These are phyloP conservation scores for Gonatopus flavifemur DNA, from an alignment of 1,140 invertebrate genomes.

Conservation along the genomic window DNA sequence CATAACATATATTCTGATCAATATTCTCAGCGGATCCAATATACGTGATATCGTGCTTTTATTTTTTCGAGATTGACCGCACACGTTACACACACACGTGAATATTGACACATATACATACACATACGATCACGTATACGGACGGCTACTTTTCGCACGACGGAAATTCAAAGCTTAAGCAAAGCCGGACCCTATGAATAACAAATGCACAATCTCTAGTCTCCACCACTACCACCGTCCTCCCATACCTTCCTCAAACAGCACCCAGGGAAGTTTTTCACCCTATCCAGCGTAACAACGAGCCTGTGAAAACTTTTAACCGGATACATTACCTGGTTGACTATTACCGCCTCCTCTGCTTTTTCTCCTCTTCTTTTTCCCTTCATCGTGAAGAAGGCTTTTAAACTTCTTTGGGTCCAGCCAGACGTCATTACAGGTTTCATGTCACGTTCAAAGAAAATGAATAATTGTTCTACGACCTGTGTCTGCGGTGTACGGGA, in stretches of 20 bases:
- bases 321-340: constrained; percentile 53
- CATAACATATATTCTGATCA: no score
- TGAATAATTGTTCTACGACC: constrained; percentile 31
- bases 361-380: constrained; percentile 8
- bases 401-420: constrained; percentile 40
- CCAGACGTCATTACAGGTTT: constrained; percentile 44
- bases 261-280: constrained; percentile 30
- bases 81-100: no score
- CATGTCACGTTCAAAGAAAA: constrained; percentile 29
- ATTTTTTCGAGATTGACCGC: no score
- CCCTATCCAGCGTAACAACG: constrained; percentile 19
- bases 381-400: constrained; percentile 36
- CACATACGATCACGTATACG: neutral
- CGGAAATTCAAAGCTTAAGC: constrained; percentile 46
- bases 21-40: no score
- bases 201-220: constrained; percentile 52
- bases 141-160: constrained; percentile 32
- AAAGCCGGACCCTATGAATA: constrained; percentile 50
- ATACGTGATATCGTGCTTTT: no score
- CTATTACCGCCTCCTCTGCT: constrained; percentile 37
- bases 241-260: constrained; percentile 18
- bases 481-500: no score
- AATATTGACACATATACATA: no score
- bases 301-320: constrained; percentile 50
- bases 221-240: constrained; percentile 28